Percentiles rank a stretch among this genome's conserved stretches.
phyloP scores from a whole-genome alignment of 2,888 invertebrate genomes.

The Dynastes tityus region DNA sequence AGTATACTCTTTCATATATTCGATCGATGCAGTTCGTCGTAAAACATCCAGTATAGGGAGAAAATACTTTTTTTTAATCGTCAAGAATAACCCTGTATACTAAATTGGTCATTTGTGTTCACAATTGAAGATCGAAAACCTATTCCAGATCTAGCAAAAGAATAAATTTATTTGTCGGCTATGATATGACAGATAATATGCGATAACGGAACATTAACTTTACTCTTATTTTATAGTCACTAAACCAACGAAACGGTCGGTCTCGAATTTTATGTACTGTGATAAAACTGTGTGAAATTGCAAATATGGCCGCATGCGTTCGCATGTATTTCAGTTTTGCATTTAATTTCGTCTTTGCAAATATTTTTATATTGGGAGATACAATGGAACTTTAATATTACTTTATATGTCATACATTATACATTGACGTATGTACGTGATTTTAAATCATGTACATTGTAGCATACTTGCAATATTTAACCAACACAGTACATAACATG shows the following conservation, averaged over 20 bases:
- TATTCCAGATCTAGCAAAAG: not conserved
- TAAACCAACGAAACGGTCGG: constrained; percentile 6
- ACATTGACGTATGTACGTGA: not conserved
- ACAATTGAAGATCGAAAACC: not conserved
- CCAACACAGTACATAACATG: no score
- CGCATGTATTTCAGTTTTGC: not conserved
- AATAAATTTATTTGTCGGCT: not conserved
- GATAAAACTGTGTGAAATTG: constrained; percentile 4
- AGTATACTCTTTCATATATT: no score
- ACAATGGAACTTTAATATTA: not conserved
- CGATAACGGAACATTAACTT: constrained; percentile 1
- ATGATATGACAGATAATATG: constrained; percentile 14
- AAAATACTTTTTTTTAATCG: no score
- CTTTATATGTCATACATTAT: not conserved
- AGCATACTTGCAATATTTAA: not conserved
- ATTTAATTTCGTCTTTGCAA: not conserved
- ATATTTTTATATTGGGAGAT: not conserved
- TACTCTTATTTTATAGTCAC: constrained; percentile 2
- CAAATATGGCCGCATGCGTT: not conserved
- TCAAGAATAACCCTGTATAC: no score
- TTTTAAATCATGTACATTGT: not conserved
- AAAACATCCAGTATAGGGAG: no score
- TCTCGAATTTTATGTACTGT: constrained; percentile 3
- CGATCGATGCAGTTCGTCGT: no score
- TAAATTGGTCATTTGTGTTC: not conserved